These are phyloP conservation scores for Indicator indicator DNA, from an alignment of 2,113 vertebrate genomes.

Conservation along the genomic window DNA sequence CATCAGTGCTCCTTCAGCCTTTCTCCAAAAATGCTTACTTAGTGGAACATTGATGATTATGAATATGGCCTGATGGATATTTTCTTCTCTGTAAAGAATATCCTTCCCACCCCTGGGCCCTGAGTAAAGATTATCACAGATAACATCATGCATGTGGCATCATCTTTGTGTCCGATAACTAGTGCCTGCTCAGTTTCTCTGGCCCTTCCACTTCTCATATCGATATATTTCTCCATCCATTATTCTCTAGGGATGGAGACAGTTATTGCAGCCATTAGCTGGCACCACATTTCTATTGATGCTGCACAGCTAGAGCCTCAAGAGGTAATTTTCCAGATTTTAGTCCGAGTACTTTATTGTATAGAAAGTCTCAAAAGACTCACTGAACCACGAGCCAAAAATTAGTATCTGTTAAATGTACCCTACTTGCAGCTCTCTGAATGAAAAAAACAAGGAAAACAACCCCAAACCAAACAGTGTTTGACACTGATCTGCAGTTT, in stretches of 20 bases:
- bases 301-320: constrained; percentile 37
- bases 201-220: constrained; percentile 48
- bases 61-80: constrained; percentile 31
- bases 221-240: constrained; percentile 60
- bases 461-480: not conserved
- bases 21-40: constrained; percentile 43
- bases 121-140: constrained; percentile 35
- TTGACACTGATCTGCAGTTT: not conserved
- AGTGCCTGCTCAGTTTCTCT: constrained; percentile 35
- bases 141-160: constrained; percentile 55
- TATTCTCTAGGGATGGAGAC: constrained; percentile 61
- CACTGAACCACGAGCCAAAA: not conserved
- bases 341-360: constrained; percentile 39
- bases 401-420: not conserved
- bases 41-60: constrained; percentile 23
- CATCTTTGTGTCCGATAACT: constrained; percentile 1
- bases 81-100: constrained; percentile 10
- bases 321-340: constrained; percentile 69
- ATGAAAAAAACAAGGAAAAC: not conserved
- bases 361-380: constrained; percentile 30
- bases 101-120: constrained; percentile 51
- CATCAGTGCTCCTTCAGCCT: constrained; percentile 7
- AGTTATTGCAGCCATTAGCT: constrained; percentile 71
- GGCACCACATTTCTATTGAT: constrained; percentile 71
- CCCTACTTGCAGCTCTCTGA: not conserved